Evolutionary conservation across 2,113 vertebrate genomes (phyloP).

Genomic region (Phycodurus eques): DNA sequence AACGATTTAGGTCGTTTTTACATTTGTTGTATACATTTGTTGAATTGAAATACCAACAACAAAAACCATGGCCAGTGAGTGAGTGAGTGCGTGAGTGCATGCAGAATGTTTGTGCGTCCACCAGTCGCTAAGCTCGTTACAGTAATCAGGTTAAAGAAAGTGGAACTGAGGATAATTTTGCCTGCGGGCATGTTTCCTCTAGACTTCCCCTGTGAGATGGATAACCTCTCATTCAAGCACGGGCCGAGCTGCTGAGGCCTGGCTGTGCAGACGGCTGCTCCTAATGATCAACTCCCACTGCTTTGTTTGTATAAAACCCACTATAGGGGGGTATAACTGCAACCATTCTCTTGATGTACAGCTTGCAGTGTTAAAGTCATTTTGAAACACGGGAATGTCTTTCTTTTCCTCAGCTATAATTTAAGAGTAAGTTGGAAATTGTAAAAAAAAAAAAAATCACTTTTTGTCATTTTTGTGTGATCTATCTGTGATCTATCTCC

Average conservation of each 20-base stretch:
- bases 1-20: neutral
- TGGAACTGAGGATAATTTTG: slow-evolving; percentile 52
- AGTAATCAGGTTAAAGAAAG: slow-evolving; percentile 72
- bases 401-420: neutral
- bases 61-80: neutral
- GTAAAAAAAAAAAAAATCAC: neutral
- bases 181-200: slow-evolving; percentile 43
- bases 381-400: neutral
- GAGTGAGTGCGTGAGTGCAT: slow-evolving; percentile 27
- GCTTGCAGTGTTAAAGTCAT: slow-evolving; percentile 46
- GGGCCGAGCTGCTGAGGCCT: slow-evolving; percentile 29
- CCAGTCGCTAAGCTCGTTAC: slow-evolving; percentile 69
- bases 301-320: slow-evolving; percentile 53
- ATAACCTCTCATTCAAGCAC: slow-evolving; percentile 48
- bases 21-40: neutral
- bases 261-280: slow-evolving; percentile 32
- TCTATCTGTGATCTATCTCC: too few species aligned
- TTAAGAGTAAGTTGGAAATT: neutral
- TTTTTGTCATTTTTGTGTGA: neutral
- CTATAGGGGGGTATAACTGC: slow-evolving; percentile 38
- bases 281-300: slow-evolving; percentile 53
- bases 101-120: slow-evolving; percentile 47
- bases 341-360: slow-evolving; percentile 54
- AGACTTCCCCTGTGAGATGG: slow-evolving; percentile 48
- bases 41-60: neutral